These are phyloP conservation scores for Botrylloides violaceus DNA, from an alignment of 23 tunicate genomes.

Conservation along the genomic window DNA sequence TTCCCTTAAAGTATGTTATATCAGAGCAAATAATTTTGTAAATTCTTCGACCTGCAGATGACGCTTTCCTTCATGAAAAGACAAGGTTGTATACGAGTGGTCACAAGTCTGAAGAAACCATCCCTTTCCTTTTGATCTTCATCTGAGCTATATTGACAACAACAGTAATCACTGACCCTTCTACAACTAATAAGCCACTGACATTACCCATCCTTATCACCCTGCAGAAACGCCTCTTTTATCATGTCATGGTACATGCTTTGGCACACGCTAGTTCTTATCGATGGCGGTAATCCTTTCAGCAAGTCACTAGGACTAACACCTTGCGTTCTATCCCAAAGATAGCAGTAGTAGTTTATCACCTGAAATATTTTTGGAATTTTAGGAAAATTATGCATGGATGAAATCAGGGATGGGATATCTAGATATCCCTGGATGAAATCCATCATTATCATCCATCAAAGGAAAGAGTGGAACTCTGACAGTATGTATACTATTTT, in stretches of 20 bases:
- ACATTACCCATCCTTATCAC: not conserved
- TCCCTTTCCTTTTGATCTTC: slow-evolving; percentile 46
- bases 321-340: slow-evolving; percentile 89
- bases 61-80: slow-evolving; percentile 50
- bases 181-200: not conserved
- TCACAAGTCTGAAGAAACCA: slow-evolving; percentile 74
- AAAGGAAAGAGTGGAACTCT: no score
- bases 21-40: no score
- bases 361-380: slow-evolving; percentile 49
- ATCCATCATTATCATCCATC: no score
- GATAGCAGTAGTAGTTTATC: slow-evolving; percentile 57
- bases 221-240: slow-evolving; percentile 48
- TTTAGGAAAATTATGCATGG: no score
- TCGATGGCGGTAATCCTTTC: slow-evolving; percentile 60
- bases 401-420: no score
- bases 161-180: not conserved
- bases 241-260: slow-evolving; percentile 87
- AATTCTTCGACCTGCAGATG: slow-evolving; percentile 75
- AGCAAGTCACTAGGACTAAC: slow-evolving; percentile 70
- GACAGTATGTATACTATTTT: no score
- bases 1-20: no score
- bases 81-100: slow-evolving; percentile 55
- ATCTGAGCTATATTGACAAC: not conserved
- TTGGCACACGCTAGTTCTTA: slow-evolving; percentile 81
- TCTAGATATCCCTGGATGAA: no score